Base-by-base conservation (phyloP, 2,113 vertebrate species). In the Eclectus roratus region DNA sequence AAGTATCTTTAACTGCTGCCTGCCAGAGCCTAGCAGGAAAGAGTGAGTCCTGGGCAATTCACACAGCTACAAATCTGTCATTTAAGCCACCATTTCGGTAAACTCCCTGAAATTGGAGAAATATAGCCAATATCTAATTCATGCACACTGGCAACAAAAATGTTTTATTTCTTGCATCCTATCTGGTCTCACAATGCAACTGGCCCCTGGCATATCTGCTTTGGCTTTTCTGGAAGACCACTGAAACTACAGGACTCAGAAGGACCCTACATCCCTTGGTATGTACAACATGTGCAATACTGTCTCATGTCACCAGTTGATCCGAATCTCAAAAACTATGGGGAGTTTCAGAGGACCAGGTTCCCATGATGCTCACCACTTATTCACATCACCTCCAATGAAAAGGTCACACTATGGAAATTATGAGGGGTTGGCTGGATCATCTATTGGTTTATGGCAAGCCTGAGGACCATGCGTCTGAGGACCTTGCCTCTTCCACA, bases 261-360 rank as follows among this genome's bases (percentile, higher is more conserved):
- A 46, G 27, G 11, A 46, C 6, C 4, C 11, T 27, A 11, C 1
- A 0, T 13, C 10, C 39, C 4, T 14, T 4, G 10, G 12, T 0
- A 20, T 2, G 4, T 6, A 16, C 63, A 77, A 20, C 11, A 23
- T 0, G 0, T 35, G 44, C 28, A 33, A 16, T 6, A 19, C 29
- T 28, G 19, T 21, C 17, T 49, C 44, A 1, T 8, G 44, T 58
- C 11, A 53, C 39, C 76, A 53, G 28, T 2, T 10, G 27, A 83
- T 29, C 9, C 10, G 19, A 49, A 33, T 10, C 28, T 52, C 61
- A 47, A 23, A 37, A 35, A 17, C 13, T 55, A 9, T 4, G 7
- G 1, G 28, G 24, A 46, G 35, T 25, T 80, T 80, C 63, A 28
- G 23, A 39, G 9, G 58, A 85, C 53, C 0, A 13, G 6, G 4